Evolutionary conservation across 2,888 invertebrate species (phyloP).

Genomic region (Schrankia costaestrigalis): DNA sequence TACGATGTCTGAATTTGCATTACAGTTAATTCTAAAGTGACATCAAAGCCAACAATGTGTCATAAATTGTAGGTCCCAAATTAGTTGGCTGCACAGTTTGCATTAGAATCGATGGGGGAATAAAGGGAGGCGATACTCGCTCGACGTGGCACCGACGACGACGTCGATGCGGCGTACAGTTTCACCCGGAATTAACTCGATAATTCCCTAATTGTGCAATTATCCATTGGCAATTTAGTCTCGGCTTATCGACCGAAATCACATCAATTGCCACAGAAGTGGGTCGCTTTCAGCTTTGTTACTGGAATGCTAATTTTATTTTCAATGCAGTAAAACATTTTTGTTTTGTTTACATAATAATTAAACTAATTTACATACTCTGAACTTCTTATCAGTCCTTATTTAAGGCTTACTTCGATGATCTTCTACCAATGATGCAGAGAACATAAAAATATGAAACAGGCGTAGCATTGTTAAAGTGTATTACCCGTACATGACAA

Average conservation of each 20-base stretch:
- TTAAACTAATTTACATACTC: too few relatives aligned
- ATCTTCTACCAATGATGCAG: too few relatives aligned
- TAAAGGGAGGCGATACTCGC: slow-evolving; percentile 26
- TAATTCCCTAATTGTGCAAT: slow-evolving; percentile 76
- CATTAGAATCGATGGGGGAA: slow-evolving; percentile 56
- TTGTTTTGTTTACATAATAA: too few relatives aligned
- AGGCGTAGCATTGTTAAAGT: too few relatives aligned
- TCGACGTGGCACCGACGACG: slow-evolving; percentile 23
- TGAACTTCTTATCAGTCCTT: too few relatives aligned
- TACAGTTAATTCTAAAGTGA: slow-evolving; percentile 23
- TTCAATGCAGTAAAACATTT: too few relatives aligned
- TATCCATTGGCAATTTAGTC: slow-evolving; percentile 66
- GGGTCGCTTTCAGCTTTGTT: slow-evolving; percentile 29
- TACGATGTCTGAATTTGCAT: slow-evolving; percentile 16
- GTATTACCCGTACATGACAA: too few relatives aligned
- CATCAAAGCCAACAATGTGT: slow-evolving; percentile 56
- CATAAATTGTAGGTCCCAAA: slow-evolving; percentile 57
- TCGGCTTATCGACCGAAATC: slow-evolving; percentile 50
- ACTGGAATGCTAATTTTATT: too few relatives aligned
- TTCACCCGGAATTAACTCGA: slow-evolving; percentile 75
- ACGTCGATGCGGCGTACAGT: slow-evolving; percentile 59
- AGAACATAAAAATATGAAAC: too few relatives aligned
- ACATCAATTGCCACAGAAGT: slow-evolving; percentile 31
- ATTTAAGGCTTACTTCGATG: too few relatives aligned
- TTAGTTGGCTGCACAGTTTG: slow-evolving; percentile 56